Conservation (phyloP, 92 coral and sea anemone species). For the Porites cylindrica region DNA sequence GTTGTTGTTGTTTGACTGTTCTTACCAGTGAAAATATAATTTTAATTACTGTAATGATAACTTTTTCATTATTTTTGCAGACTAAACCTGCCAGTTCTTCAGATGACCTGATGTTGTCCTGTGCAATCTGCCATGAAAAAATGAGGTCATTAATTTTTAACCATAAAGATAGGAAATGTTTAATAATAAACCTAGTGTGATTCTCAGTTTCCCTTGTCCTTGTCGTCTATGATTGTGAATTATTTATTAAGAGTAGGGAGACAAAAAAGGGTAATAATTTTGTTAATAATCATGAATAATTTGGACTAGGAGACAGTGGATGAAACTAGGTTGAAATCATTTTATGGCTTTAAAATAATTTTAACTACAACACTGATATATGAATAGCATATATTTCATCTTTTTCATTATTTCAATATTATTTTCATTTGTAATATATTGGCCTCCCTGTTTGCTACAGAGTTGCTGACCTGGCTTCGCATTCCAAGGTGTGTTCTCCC, state of each 20-base stretch:
- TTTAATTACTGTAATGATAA: no score
- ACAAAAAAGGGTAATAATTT: no score
- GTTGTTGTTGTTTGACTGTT: no score
- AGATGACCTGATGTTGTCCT: slow-evolving; percentile 90
- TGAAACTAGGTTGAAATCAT: no score
- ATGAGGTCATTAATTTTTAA: slow-evolving; percentile 65
- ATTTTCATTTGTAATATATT: background rate
- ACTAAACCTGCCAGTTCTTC: slow-evolving; percentile 32
- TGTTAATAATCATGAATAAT: no score
- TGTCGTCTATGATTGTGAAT: no score
- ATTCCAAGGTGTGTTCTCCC: slow-evolving; percentile 93
- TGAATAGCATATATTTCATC: no score
- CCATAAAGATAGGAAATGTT: background rate
- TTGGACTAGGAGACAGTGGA: no score
- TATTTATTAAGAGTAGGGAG: no score
- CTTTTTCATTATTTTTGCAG: slow-evolving; percentile 6
- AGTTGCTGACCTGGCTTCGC: slow-evolving; percentile 87
- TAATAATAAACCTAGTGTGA: background rate
- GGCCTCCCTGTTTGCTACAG: slow-evolving; percentile 34
- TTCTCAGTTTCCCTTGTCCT: background rate
- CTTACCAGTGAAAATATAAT: no score
- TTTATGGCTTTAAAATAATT: no score
- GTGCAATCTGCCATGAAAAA: slow-evolving; percentile 93
- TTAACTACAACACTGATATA: no score
- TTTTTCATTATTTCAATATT: background rate